These are phyloP conservation scores for Xiphophorus couchianus DNA, from an alignment of 2,113 vertebrate species.

Conservation along the genomic window DNA sequence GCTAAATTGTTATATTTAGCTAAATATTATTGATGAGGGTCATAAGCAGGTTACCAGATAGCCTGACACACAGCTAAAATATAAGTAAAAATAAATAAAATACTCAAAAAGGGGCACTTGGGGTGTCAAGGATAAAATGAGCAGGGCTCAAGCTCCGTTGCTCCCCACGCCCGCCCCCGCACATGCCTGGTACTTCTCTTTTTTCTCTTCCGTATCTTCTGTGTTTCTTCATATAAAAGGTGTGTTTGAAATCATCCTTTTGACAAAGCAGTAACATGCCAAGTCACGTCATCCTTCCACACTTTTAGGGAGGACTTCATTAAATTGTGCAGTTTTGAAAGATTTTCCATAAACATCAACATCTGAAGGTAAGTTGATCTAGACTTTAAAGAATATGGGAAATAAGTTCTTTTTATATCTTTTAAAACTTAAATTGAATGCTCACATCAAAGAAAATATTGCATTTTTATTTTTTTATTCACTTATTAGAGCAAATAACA, in stretches of 20 bases:
- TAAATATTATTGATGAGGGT: too few species aligned
- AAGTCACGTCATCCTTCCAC: background rate
- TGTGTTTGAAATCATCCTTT: background rate
- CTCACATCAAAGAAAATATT: background rate
- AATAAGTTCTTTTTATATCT: background rate
- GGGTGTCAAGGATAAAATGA: too few species aligned
- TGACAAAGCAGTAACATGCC: background rate
- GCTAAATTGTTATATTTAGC: too few species aligned
- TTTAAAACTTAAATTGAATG: background rate
- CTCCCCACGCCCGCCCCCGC: too few species aligned
- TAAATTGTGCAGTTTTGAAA: background rate
- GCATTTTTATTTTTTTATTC: too few species aligned
- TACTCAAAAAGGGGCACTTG: too few species aligned
- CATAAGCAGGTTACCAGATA: too few species aligned
- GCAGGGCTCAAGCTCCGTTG: too few species aligned
- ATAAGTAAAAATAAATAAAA: too few species aligned
- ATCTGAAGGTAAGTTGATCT: conserved; percentile 18
- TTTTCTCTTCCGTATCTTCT: background rate
- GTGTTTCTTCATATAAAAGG: background rate
- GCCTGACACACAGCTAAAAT: too few species aligned
- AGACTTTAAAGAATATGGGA: background rate
- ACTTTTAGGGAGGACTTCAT: background rate
- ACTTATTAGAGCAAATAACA: too few species aligned
- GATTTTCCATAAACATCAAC: background rate
- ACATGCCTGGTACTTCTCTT: background rate